These are phyloP conservation scores for Elegia similella DNA, from an alignment of 2,888 invertebrate genomes.

Conservation along the genomic window DNA sequence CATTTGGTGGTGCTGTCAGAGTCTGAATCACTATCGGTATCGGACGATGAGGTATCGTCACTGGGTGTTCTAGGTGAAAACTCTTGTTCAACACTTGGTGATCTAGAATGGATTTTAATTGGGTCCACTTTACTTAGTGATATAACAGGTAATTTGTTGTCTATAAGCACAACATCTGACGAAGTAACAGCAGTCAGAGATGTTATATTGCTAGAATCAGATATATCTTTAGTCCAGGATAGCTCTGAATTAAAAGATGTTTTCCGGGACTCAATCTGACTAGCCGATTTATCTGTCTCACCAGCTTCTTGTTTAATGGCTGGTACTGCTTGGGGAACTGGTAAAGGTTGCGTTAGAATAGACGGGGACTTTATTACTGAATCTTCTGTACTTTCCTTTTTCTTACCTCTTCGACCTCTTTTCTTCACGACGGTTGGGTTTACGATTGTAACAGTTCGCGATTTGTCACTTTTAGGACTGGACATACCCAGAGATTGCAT, in stretches of 20 bases:
- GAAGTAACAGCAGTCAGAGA: constrained; percentile 45
- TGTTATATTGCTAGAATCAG: constrained; percentile 53
- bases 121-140: constrained; percentile 40
- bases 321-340: not conserved
- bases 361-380: constrained; percentile 19
- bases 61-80: not conserved
- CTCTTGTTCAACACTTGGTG: not conserved
- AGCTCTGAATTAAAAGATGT: constrained; percentile 43
- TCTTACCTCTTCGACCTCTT: constrained; percentile 24
- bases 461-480: not conserved
- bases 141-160: constrained; percentile 58
- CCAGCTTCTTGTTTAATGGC: not conserved
- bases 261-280: constrained; percentile 33
- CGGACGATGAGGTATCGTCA: constrained; percentile 20
- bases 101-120: constrained; percentile 22
- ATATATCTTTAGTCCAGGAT: constrained; percentile 67
- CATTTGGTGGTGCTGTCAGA: constrained; percentile 17
- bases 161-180: constrained; percentile 50
- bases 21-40: constrained; percentile 6
- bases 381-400: not conserved
- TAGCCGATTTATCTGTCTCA: not conserved
- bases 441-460: not conserved
- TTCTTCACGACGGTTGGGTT: constrained; percentile 5
- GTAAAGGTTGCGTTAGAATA: constrained; percentile 16
- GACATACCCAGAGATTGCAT: no score